A percentile compares a stretch with the other conserved stretches of the same genome.
Conservation (phyloP, 2,113 vertebrate genomes). For the Chamaea fasciata region DNA sequence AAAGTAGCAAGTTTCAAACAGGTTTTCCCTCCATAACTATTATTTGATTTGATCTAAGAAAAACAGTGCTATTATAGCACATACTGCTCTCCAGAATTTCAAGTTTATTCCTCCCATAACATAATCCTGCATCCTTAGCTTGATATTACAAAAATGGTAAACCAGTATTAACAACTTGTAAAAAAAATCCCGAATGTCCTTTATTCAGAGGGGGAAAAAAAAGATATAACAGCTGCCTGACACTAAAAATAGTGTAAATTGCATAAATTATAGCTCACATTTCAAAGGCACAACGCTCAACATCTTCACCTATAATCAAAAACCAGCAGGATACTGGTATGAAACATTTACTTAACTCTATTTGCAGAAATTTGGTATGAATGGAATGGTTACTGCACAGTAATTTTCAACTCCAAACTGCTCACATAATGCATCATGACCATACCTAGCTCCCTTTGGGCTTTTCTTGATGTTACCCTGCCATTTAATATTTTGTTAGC, state of each 20-base stretch:
- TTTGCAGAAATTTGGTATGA: slow-evolving; percentile 66
- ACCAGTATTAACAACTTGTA: slow-evolving; percentile 9
- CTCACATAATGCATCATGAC: slow-evolving; percentile 58
- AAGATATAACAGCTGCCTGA: slow-evolving; percentile 51
- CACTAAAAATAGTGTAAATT: slow-evolving; percentile 62
- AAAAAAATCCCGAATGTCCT: neutral
- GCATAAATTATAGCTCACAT: slow-evolving; percentile 59
- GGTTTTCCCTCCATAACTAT: neutral
- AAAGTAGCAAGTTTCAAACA: slow-evolving; percentile 1
- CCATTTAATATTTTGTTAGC: slow-evolving; percentile 65
- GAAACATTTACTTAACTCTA: slow-evolving; percentile 65
- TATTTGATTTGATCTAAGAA: neutral
- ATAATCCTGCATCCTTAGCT: neutral
- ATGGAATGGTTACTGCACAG: slow-evolving; percentile 70
- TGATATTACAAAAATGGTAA: neutral
- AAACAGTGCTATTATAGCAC: neutral
- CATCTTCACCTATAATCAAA: slow-evolving; percentile 65
- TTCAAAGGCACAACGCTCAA: slow-evolving; percentile 45
- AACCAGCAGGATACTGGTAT: slow-evolving; percentile 66
- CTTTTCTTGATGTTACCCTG: slow-evolving; percentile 66
- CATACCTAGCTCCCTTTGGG: slow-evolving; percentile 61
- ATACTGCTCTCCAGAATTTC: slow-evolving; percentile 14
- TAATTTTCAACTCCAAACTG: slow-evolving; percentile 73
- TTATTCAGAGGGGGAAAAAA: slow-evolving; percentile 11
- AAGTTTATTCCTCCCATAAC: slow-evolving; percentile 18